A percentile compares a stretch with the other conserved stretches of the same genome.
phyloP scores from a whole-genome alignment of 92 coral and sea anemone species.

The Nematostella vectensis region DNA sequence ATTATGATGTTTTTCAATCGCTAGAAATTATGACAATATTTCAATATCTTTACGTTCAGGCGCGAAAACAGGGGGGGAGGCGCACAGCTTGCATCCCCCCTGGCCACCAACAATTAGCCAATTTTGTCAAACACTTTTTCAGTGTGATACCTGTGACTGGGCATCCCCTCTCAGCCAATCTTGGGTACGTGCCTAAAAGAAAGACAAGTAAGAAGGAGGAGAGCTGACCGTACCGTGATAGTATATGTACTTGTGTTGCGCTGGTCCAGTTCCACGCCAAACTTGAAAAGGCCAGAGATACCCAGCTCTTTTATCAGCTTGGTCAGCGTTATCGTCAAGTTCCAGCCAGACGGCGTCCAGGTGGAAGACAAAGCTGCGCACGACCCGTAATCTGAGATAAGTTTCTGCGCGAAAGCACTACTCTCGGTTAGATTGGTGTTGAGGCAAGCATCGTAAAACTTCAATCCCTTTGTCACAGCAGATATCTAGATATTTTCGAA shows the following conservation, averaged over 20 bases:
- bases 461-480: constrained; percentile 23
- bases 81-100: too few species aligned
- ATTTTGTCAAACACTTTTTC: too few species aligned
- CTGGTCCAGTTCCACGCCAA: neutral
- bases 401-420: constrained; percentile 29
- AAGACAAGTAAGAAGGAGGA: too few species aligned
- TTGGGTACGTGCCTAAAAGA: too few species aligned
- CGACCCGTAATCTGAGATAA: constrained; percentile 35
- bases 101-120: too few species aligned
- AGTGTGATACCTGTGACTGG: too few species aligned
- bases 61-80: too few species aligned
- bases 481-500: too few species aligned
- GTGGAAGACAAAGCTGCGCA: neutral
- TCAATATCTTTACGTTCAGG: too few species aligned
- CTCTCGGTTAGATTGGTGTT: constrained; percentile 32
- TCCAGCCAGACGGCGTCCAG: neutral
- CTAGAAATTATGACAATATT: too few species aligned
- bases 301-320: constrained; percentile 1
- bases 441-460: constrained; percentile 65
- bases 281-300: neutral
- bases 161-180: too few species aligned
- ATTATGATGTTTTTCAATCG: too few species aligned
- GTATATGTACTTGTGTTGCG: neutral
- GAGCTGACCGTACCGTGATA: neutral
- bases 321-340: neutral